Percentiles rank a stretch among this genome's conserved stretches.
Evolutionary conservation across 2,888 invertebrate species (phyloP).

Genomic region (Gortyna flavago): DNA sequence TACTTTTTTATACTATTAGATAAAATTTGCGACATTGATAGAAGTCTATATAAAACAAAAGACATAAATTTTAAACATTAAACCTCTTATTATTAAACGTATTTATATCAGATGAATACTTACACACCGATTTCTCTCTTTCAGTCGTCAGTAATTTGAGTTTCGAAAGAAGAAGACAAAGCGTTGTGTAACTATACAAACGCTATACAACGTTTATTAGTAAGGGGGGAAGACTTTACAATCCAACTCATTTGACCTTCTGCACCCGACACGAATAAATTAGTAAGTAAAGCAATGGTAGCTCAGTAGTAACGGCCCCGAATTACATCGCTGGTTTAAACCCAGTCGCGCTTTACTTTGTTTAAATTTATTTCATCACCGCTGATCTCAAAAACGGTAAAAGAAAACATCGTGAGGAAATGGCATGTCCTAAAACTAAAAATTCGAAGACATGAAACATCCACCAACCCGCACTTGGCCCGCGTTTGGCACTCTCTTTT

Average conservation of each 20-base stretch:
- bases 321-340: not conserved
- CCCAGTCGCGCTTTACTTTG: not conserved
- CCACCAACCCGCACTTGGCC: not conserved
- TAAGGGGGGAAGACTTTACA: not conserved
- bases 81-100: no score
- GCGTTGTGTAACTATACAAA: no score
- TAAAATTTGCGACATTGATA: no score
- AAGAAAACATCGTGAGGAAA: not conserved
- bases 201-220: no score
- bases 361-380: not conserved
- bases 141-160: no score
- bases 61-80: no score
- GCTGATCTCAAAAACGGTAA: not conserved
- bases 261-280: not conserved
- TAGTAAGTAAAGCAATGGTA: not conserved
- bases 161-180: no score
- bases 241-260: not conserved
- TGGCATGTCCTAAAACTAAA: not conserved
- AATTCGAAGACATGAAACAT: not conserved
- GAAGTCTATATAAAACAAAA: no score
- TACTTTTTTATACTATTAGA: not conserved
- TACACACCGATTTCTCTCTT: no score
- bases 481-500: not conserved
- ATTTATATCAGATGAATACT: no score
- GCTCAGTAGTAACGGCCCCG: not conserved